These are phyloP conservation scores for Mythimna albipuncta DNA, from an alignment of 2,888 invertebrate genomes.

Conservation along the genomic window DNA sequence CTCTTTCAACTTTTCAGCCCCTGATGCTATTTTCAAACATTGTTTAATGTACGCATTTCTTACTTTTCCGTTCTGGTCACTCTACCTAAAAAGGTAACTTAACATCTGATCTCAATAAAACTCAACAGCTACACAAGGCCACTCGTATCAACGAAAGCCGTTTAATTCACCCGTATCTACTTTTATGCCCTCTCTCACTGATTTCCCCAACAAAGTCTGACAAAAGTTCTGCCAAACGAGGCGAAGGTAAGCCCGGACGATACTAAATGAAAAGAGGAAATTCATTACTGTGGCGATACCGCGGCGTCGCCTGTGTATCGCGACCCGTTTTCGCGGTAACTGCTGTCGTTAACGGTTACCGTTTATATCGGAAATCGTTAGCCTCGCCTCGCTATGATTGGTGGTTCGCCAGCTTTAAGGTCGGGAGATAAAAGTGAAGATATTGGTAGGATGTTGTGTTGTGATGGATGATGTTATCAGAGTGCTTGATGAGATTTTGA, in stretches of 20 bases:
- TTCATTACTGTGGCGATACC: conserved; percentile 78
- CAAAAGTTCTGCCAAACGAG: conserved; percentile 58
- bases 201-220: conserved; percentile 58
- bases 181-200: conserved; percentile 58
- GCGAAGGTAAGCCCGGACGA: conserved; percentile 68
- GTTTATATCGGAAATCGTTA: conserved; percentile 85
- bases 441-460: conserved; percentile 53
- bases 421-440: conserved; percentile 67
- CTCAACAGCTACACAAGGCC: conserved; percentile 26
- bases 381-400: conserved; percentile 81
- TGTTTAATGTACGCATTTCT: too few relatives aligned
- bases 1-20: too few relatives aligned
- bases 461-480: conserved; percentile 41
- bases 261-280: conserved; percentile 81
- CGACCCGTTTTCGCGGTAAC: conserved; percentile 75
- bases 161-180: conserved; percentile 53
- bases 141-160: conserved; percentile 38
- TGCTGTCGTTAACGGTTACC: conserved; percentile 78
- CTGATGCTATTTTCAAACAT: too few relatives aligned
- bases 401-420: conserved; percentile 74
- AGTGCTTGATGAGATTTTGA: conserved; percentile 11
- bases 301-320: conserved; percentile 72
- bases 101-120: conserved; percentile 39
- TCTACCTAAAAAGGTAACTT: not conserved
- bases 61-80: too few relatives aligned